Base-by-base conservation (phyloP, 2,888 invertebrate genomes). In the Sarcophaga variegata region DNA sequence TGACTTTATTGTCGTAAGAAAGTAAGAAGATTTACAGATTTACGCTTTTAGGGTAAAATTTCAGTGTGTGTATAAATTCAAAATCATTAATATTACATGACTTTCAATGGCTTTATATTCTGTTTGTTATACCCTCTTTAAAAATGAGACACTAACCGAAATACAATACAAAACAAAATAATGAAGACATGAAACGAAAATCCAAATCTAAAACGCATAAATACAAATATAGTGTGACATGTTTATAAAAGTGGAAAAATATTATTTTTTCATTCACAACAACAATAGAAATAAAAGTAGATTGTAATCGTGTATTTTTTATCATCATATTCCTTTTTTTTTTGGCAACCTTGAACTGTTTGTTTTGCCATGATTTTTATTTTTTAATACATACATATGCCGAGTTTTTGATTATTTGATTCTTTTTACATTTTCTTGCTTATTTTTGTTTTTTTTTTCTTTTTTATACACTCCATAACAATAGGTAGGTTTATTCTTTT, bases 51-150 rank as follows among this genome's bases (percentile, higher is more conserved):
- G 66, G 25, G 37, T 37, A 37, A 14, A 14, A 17, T 12, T 45
- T 67, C 37, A n/a, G 10, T 49, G 17, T 49, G 25, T 54, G 60
- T 67, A n/a, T 54, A 70, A 79, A 70, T 70, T 79, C 69, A 70
- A 79, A 70, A 70, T 70, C 78, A 79, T 70, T 79, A 70, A 70
- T 79, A 79, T 62, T 70, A 49, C 78, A 79, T 79, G 70, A 79
- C 47, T 79, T 79, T 63, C 62, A 79, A 70, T 70, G 47, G 20
- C 62, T 63, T 70, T 62, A 79, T 59, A 70, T 67, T 59, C 49
- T 76, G 17, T 54, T 17, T 54, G 17, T 54, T 60, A 45, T 67
- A 60, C 25, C 59, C 37, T 70, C 60, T 22, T 25, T 25, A 54
- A 54, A 54, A 54, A 54, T 54, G 17, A 54, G 54, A 54, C 54